Conservation (phyloP, 2,888 invertebrate species). For the Synanthedon tipuliformis region DNA sequence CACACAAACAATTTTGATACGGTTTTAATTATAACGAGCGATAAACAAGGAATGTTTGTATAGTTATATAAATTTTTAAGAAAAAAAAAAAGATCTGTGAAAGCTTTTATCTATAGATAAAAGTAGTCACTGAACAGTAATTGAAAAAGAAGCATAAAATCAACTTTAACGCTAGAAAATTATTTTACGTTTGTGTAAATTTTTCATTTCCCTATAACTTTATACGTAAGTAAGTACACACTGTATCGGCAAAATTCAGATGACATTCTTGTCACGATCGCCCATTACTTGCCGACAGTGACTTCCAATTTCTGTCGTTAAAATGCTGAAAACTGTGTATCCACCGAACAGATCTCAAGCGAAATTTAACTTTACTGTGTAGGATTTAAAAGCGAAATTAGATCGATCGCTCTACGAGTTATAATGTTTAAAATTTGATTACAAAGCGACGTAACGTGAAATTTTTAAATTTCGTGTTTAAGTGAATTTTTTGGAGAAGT, state of each 20-base stretch:
- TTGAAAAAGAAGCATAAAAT: too few relatives aligned
- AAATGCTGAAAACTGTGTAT: slow-evolving; percentile 14
- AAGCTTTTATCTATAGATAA: too few relatives aligned
- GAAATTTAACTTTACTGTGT: slow-evolving; percentile 11
- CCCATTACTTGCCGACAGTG: slow-evolving; percentile 67
- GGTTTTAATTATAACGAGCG: too few relatives aligned
- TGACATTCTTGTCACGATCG: slow-evolving; percentile 60
- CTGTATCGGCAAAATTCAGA: slow-evolving; percentile 51
- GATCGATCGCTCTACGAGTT: slow-evolving; percentile 5
- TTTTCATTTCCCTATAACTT: slow-evolving; percentile 27
- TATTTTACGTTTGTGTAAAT: slow-evolving; percentile 39
- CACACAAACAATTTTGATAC: too few relatives aligned
- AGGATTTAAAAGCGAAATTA: slow-evolving; percentile 9
- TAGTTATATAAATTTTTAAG: too few relatives aligned
- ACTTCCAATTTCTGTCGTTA: slow-evolving; percentile 60
- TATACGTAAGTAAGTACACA: slow-evolving; percentile 23
- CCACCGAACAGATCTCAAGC: slow-evolving; percentile 14
- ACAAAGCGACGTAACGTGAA: slow-evolving; percentile 47
- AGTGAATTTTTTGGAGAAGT: slow-evolving; percentile 64
- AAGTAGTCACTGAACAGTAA: too few relatives aligned
- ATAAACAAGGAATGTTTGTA: too few relatives aligned
- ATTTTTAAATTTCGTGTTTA: slow-evolving; percentile 66
- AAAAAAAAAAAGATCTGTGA: too few relatives aligned
- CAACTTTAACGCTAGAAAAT: slow-evolving; percentile 20
- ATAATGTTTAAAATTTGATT: slow-evolving; percentile 12